Evolutionary conservation across 2,888 invertebrate genomes (phyloP).

Genomic region (Rhimphoctona megacephalus): DNA sequence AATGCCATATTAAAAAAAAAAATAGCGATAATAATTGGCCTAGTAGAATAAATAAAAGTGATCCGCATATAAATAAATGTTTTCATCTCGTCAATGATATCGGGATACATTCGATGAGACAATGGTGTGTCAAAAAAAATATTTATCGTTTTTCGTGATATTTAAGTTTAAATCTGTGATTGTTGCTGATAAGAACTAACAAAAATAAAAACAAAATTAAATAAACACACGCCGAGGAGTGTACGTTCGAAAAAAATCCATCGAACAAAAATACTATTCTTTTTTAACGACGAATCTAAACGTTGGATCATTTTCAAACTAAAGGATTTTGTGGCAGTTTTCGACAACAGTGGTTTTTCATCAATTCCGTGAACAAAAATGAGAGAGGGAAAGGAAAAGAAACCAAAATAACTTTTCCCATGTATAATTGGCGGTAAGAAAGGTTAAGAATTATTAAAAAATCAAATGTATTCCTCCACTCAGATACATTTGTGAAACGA

Average conservation of each 20-base stretch:
- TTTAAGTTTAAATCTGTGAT: slow-evolving; percentile 18
- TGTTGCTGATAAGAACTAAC: background rate
- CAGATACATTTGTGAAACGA: background rate
- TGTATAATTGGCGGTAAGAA: slow-evolving; percentile 2
- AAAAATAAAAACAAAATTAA: background rate
- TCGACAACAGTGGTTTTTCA: slow-evolving; percentile 69
- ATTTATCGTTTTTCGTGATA: background rate
- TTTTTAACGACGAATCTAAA: background rate
- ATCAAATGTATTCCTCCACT: slow-evolving; percentile 21
- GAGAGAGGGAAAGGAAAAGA: background rate
- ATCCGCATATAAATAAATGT: slow-evolving; percentile 57
- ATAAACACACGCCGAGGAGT: background rate
- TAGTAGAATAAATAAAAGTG: slow-evolving; percentile 66
- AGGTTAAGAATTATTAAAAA: background rate
- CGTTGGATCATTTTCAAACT: slow-evolving; percentile 60
- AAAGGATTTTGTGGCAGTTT: slow-evolving; percentile 73
- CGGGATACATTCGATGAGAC: slow-evolving; percentile 41
- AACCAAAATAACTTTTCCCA: slow-evolving; percentile 1
- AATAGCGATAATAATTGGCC: slow-evolving; percentile 57
- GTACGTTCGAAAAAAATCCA: slow-evolving; percentile 18
- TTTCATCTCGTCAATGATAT: slow-evolving; percentile 43
- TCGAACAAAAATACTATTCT: slow-evolving; percentile 24
- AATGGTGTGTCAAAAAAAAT: slow-evolving; percentile 33
- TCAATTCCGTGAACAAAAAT: background rate
- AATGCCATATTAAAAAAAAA: slow-evolving; percentile 39